Base-by-base conservation (phyloP, 2,888 invertebrate species). In the Microplitis deprimator region DNA sequence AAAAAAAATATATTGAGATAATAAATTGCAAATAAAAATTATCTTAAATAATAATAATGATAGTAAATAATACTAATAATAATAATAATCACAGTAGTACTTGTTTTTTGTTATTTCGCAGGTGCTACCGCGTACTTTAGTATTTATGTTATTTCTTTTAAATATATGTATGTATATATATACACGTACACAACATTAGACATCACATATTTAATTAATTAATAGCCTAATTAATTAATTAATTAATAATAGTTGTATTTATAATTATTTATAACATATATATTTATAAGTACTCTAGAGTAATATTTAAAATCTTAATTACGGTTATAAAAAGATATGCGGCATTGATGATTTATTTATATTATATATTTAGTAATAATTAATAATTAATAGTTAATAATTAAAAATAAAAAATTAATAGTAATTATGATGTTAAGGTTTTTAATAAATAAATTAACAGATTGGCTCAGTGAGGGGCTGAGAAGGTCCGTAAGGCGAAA, bases 391-490 rank as follows among this genome's bases (percentile, higher is more conserved):
- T 50, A 50, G 8, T 50, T 13, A 13, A 50, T 50, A 50, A 13
- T 13, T 50, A 50, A 29, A 29, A 73, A 60, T 64, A 67, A 78
- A 77, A 71, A 73, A 77, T 81, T 79, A 50, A 79, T 83, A 81
- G 76, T 82, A 79, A 78, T 81, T 79, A 81, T 83, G 78, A 82
- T 81, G 79, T 81, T 80, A 81, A 62, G 79, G 77, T 81, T 79
- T 77, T 79, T 67, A 80, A 83, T 78, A 62, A 83, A 82, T 82
- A 40, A 80, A 87, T 91, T 90, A 95, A 92, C 95, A 95, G 89
- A 95, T 95, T 75, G 95, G 94, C 75, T 93, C 95, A 82, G 95
- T 93, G 80, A 93, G 93, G 80, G 93, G 94, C 84, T 94, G 94
- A 7, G 94, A 93, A 50, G 91, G 93, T 1, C 91, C 90, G 1